These are phyloP conservation scores for Acropora yongei DNA, from an alignment of 64 coral and sea anemone species.

Conservation along the genomic window DNA sequence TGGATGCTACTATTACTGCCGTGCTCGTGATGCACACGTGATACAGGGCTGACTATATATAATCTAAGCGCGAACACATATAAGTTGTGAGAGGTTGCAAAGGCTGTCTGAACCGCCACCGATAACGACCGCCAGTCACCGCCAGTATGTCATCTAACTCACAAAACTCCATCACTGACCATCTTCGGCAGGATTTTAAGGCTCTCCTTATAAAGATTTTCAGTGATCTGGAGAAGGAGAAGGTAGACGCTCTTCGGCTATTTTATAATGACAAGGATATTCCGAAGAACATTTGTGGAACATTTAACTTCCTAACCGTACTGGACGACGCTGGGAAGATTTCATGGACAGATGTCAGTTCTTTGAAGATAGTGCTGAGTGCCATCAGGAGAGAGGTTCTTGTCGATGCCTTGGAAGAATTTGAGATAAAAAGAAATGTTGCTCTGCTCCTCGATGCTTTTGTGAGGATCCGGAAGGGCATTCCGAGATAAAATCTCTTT, in stretches of 20 bases:
- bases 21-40: no score
- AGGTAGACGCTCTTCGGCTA: not conserved
- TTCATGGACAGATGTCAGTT: not conserved
- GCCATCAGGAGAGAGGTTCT: not conserved
- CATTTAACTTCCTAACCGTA: not conserved
- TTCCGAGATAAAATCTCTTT: not conserved
- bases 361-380: not conserved
- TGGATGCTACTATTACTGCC: no score
- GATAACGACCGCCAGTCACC: no score
- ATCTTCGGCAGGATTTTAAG: not conserved
- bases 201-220: not conserved
- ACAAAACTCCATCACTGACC: not conserved
- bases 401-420: not conserved
- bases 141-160: no score
- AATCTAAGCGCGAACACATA: no score
- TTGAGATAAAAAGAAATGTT: not conserved
- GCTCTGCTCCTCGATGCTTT: not conserved
- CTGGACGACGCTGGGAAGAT: not conserved
- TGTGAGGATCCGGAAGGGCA: not conserved
- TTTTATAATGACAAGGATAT: not conserved
- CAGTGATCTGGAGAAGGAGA: not conserved
- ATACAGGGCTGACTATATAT: no score
- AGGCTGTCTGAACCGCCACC: no score
- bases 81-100: no score
- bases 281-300: no score